These are phyloP conservation scores for Phainopepla nitens DNA, from an alignment of 2,113 vertebrate genomes.

Conservation along the genomic window DNA sequence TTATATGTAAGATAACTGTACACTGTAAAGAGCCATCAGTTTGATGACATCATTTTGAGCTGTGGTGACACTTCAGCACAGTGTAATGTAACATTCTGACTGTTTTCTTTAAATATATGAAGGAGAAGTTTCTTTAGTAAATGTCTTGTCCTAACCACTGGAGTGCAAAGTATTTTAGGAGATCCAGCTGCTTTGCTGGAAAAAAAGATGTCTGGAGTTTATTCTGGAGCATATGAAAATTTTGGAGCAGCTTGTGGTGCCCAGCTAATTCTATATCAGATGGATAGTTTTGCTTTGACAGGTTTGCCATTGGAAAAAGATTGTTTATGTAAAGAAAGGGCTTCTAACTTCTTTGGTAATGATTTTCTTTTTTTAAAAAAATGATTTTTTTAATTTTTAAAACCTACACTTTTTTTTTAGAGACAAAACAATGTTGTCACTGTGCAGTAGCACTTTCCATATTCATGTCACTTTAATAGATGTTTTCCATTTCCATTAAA, in stretches of 20 bases:
- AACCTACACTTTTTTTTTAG: not conserved
- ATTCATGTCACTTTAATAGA: not conserved
- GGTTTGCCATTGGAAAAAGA: conserved; percentile 19
- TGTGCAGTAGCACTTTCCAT: not conserved
- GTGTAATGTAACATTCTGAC: not conserved
- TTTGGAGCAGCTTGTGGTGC: conserved; percentile 11
- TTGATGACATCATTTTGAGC: not conserved
- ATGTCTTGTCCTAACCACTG: not conserved
- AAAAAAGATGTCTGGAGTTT: conserved; percentile 45
- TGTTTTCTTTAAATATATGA: conserved; percentile 12
- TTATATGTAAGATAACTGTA: not conserved
- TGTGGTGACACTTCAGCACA: not conserved
- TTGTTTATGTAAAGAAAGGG: conserved; percentile 26
- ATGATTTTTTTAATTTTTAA: not conserved
- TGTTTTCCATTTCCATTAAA: not conserved
- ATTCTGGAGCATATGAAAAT: conserved; percentile 45
- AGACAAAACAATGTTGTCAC: not conserved
- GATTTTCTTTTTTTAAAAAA: not conserved
- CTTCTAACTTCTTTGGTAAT: not conserved
- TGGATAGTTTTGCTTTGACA: conserved; percentile 26
- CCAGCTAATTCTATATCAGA: conserved; percentile 32
- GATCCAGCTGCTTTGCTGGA: conserved; percentile 36
- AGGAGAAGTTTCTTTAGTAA: conserved; percentile 11
- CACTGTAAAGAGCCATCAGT: not conserved
- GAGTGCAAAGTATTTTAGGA: conserved; percentile 43